Evolutionary conservation across 2,113 vertebrate genomes (phyloP).

Genomic region (Dicaeum eximium): DNA sequence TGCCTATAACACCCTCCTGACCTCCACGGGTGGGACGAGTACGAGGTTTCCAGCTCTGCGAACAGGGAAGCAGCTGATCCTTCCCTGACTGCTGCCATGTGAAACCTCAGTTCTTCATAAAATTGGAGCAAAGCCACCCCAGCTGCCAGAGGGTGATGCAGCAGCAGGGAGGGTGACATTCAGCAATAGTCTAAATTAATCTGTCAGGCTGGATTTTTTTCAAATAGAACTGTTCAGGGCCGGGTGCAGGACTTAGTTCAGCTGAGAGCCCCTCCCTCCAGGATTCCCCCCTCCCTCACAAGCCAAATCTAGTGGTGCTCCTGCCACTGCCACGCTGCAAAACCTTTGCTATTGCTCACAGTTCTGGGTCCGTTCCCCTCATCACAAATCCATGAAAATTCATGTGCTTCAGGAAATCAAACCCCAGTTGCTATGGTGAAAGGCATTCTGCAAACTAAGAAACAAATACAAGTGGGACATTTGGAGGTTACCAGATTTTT

Average conservation of each 20-base stretch:
- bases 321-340: background rate
- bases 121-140: conserved; percentile 20
- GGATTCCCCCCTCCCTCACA: background rate
- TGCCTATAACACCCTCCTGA: background rate
- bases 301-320: background rate
- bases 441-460: conserved; percentile 54
- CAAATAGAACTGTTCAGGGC: background rate
- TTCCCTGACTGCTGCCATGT: background rate
- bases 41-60: background rate
- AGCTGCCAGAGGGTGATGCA: background rate
- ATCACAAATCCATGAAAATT: conserved; percentile 33
- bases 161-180: background rate
- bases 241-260: background rate
- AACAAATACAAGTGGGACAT: conserved; percentile 56
- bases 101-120: background rate
- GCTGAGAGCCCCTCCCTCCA: background rate
- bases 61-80: background rate
- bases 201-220: background rate
- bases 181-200: background rate
- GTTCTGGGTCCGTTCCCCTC: background rate
- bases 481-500: conserved; percentile 51
- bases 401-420: conserved; percentile 18
- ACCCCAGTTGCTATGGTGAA: conserved; percentile 63
- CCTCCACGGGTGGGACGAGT: background rate
- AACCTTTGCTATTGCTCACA: background rate